These are phyloP conservation scores for Lapara coniferarum DNA, from an alignment of 2,888 invertebrate species.

Conservation along the genomic window DNA sequence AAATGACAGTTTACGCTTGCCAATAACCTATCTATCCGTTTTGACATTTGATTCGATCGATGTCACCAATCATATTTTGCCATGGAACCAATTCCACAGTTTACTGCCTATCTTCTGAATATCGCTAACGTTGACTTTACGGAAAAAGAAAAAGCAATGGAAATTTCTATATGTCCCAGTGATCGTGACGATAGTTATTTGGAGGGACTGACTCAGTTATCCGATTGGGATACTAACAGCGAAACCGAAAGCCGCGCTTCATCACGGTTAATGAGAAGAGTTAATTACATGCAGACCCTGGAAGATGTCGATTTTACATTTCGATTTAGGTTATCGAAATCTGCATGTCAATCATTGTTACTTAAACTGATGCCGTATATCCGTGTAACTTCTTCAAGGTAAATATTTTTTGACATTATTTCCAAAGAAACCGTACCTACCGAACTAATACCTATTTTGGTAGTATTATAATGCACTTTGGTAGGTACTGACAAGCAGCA, in stretches of 20 bases:
- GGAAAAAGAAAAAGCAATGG: not conserved
- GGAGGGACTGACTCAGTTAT: slow-evolving; percentile 30
- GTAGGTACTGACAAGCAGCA: too few relatives aligned
- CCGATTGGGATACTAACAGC: slow-evolving; percentile 29
- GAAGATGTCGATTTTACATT: slow-evolving; percentile 25
- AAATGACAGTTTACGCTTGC: slow-evolving; percentile 1
- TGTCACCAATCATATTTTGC: not conserved
- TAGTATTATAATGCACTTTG: too few relatives aligned
- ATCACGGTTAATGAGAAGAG: not conserved
- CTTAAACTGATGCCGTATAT: not conserved
- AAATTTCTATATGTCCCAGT: slow-evolving; percentile 15
- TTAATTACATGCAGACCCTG: slow-evolving; percentile 23
- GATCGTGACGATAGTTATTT: slow-evolving; percentile 31
- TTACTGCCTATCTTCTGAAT: not conserved
- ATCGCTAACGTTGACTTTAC: not conserved
- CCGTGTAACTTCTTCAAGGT: not conserved
- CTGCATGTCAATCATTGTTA: not conserved
- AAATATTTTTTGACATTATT: not conserved
- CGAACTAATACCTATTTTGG: not conserved
- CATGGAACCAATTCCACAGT: not conserved
- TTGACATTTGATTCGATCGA: not conserved
- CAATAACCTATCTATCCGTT: not conserved
- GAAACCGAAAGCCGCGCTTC: slow-evolving; percentile 17
- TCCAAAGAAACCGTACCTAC: not conserved
- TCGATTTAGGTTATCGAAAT: not conserved